Evolutionary conservation across 2,113 vertebrate species (phyloP).

Genomic region (Etheostoma cragini): DNA sequence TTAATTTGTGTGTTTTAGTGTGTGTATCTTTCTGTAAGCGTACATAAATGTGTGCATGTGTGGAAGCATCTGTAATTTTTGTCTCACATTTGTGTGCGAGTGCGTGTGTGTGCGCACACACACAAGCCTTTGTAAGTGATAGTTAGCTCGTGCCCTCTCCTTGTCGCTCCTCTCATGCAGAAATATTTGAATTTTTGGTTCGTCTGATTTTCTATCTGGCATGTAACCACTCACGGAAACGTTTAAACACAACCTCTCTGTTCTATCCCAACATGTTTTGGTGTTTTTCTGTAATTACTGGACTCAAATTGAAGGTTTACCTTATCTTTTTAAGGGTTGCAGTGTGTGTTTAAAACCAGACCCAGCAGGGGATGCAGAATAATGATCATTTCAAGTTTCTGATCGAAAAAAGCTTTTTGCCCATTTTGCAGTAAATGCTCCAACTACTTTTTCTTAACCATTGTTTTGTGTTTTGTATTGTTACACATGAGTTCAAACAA

Average conservation of each 20-base stretch:
- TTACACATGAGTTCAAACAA: neutral
- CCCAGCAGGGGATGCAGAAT: neutral
- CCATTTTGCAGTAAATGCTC: neutral
- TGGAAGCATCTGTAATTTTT: conserved; percentile 24
- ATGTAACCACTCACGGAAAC: conserved; percentile 14
- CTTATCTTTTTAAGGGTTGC: neutral
- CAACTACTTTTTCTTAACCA: neutral
- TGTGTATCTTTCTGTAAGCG: neutral
- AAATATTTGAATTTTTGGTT: conserved; percentile 34
- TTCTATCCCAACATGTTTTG: conserved; percentile 26
- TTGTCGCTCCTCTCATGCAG: conserved; percentile 49
- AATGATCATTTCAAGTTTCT: conserved; percentile 30
- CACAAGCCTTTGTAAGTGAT: conserved; percentile 48
- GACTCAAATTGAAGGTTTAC: neutral
- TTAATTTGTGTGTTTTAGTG: conserved; percentile 14
- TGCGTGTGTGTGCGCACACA: neutral
- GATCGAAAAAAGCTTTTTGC: conserved; percentile 8
- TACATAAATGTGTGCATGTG: neutral
- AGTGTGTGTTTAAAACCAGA: conserved; percentile 32
- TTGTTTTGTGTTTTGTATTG: neutral
- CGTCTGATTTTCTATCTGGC: conserved; percentile 43
- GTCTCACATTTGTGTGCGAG: neutral
- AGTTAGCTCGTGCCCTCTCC: conserved; percentile 42
- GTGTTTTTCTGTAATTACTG: conserved; percentile 27
- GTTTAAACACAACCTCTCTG: conserved; percentile 38